phyloP scores from a whole-genome alignment of 2,797 vertebrate genomes.

The Trachurus trachurus region DNA sequence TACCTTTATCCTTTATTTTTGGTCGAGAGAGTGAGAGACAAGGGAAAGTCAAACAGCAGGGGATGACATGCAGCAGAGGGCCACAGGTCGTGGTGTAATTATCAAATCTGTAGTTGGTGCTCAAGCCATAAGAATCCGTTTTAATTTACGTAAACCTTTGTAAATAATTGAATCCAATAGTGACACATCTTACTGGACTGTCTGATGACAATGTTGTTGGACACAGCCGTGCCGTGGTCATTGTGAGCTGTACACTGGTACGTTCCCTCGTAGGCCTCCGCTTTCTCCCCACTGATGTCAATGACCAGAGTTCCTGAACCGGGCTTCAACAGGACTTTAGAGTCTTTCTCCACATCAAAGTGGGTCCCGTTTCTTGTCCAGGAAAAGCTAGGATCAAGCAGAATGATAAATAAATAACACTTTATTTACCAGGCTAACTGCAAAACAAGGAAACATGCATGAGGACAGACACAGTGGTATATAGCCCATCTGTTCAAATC shows the following conservation, averaged over 20 bases:
- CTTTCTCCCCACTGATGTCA: slow-evolving; percentile 94
- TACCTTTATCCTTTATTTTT: not conserved
- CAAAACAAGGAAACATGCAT: not conserved
- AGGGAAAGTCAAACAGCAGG: no score
- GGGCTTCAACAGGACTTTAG: slow-evolving; percentile 91
- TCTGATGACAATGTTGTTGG: slow-evolving; percentile 93
- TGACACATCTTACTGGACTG: slow-evolving; percentile 91
- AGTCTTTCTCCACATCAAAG: slow-evolving; percentile 95
- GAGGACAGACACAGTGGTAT: not conserved
- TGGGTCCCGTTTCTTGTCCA: slow-evolving; percentile 97
- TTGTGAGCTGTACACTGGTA: slow-evolving; percentile 97
- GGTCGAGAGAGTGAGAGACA: no score
- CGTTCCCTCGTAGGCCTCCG: slow-evolving; percentile 94
- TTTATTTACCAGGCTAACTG: not conserved
- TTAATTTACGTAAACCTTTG: not conserved
- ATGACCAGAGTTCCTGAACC: slow-evolving; percentile 93
- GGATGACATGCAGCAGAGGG: no score
- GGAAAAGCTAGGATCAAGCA: slow-evolving; percentile 88
- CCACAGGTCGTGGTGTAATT: no score
- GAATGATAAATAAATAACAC: not conserved
- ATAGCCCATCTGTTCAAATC: not conserved
- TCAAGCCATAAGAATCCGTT: not conserved
- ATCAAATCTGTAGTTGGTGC: not conserved
- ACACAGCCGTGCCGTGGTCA: slow-evolving; percentile 92
- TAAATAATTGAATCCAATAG: not conserved